phyloP scores from a whole-genome alignment of 2,113 vertebrate species.

The Sander lucioperca region DNA sequence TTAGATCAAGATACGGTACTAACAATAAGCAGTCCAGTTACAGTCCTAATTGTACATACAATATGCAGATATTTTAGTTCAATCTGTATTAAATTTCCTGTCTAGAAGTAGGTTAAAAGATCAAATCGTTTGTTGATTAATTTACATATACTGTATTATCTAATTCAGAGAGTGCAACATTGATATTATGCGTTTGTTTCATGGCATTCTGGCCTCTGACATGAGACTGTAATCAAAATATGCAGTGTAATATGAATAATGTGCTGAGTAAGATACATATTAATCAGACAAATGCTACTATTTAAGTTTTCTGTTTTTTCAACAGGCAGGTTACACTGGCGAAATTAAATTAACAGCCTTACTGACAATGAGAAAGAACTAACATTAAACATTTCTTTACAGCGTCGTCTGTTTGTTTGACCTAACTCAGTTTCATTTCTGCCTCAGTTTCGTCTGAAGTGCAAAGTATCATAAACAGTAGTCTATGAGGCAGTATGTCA shows the following conservation, averaged over 20 bases:
- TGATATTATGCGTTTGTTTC: slow-evolving; percentile 7
- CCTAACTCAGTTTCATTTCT: slow-evolving; percentile 42
- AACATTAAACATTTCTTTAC: slow-evolving; percentile 7
- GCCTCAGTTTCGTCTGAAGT: slow-evolving; percentile 32
- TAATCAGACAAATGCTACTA: neutral
- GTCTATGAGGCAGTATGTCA: slow-evolving; percentile 12
- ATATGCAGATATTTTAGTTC: neutral
- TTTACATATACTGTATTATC: slow-evolving; percentile 8
- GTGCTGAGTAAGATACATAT: slow-evolving; percentile 1
- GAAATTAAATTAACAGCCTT: neutral
- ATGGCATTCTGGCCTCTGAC: slow-evolving; percentile 9
- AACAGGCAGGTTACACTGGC: neutral
- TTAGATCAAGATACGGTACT: slow-evolving; percentile 50
- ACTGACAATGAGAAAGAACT: neutral
- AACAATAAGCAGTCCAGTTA: slow-evolving; percentile 5
- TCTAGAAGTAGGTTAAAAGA: neutral
- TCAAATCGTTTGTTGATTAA: neutral
- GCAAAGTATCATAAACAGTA: slow-evolving; percentile 20
- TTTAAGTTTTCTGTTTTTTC: slow-evolving; percentile 1
- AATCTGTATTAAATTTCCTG: neutral
- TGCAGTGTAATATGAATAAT: neutral
- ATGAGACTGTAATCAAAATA: neutral
- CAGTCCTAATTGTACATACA: neutral
- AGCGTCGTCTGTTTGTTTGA: neutral
- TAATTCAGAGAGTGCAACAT: neutral